phyloP scores from a whole-genome alignment of 2,113 vertebrate species.

The Pachycephala philippinensis region DNA sequence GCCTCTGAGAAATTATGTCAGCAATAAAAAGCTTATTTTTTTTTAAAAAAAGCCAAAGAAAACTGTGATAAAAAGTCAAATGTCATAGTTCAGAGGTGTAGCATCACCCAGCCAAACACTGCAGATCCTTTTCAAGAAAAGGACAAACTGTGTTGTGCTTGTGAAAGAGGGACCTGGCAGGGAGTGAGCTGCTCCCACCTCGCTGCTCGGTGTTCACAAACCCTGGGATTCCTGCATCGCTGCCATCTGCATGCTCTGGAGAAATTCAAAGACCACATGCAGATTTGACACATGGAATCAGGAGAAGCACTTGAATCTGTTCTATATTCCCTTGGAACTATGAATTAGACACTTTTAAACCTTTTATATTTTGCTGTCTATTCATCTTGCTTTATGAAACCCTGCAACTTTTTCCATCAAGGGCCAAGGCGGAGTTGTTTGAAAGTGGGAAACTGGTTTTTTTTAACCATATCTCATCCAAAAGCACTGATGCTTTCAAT shows the following conservation, averaged over 20 bases:
- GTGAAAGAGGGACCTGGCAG: not conserved
- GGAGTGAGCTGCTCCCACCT: not conserved
- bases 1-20: not conserved
- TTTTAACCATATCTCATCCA: not conserved
- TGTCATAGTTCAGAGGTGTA: not conserved
- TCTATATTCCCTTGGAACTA: not conserved
- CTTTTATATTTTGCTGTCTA: not conserved
- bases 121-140: not conserved
- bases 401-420: not conserved
- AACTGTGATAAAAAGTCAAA: not conserved
- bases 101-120: not conserved
- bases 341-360: not conserved
- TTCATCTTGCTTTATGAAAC: not conserved
- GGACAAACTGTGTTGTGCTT: accelerated
- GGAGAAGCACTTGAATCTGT: not conserved
- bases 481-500: not conserved
- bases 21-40: not conserved
- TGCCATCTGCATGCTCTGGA: not conserved
- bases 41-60: not conserved
- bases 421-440: not conserved
- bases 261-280: not conserved
- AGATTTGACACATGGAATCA: not conserved
- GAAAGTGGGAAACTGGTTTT: not conserved
- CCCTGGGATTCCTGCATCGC: not conserved
- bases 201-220: not conserved